Conservation (phyloP, 92 coral and sea anemone species). For the Micromussa lordhowensis region DNA sequence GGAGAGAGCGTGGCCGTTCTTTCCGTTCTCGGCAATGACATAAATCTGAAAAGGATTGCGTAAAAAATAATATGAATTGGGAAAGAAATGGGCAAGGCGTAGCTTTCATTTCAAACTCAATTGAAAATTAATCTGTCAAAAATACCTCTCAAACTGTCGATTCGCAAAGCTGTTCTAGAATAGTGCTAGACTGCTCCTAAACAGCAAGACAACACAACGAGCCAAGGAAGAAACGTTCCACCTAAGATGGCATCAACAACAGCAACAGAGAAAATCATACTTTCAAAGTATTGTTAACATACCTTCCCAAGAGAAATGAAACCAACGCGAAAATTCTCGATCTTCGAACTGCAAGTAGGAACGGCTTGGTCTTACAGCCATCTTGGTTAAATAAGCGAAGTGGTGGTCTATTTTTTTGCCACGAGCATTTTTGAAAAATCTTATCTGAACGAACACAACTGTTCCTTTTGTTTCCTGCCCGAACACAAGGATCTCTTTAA, state of each 20-base stretch:
- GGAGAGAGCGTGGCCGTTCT: not conserved
- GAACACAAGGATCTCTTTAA: not conserved
- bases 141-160: not conserved
- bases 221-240: not conserved
- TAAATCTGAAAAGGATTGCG: not conserved
- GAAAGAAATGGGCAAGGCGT: not conserved
- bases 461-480: not conserved
- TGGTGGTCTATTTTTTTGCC: not conserved
- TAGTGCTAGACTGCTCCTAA: not conserved
- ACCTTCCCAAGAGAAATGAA: conserved; percentile 47
- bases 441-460: not conserved
- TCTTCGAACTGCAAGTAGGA: conserved; percentile 15
- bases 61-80: too few species aligned
- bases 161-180: not conserved
- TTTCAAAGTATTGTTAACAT: not conserved
- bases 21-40: not conserved
- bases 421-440: not conserved
- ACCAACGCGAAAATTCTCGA: conserved; percentile 38
- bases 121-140: not conserved
- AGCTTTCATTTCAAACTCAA: not conserved
- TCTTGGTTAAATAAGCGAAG: not conserved
- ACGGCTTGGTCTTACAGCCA: not conserved
- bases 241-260: not conserved
- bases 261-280: not conserved
- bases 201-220: not conserved